Percentiles rank a stretch among this genome's conserved stretches.
Evolutionary conservation across 2,113 vertebrate species (phyloP).

Genomic region (Pantherophis guttatus): DNA sequence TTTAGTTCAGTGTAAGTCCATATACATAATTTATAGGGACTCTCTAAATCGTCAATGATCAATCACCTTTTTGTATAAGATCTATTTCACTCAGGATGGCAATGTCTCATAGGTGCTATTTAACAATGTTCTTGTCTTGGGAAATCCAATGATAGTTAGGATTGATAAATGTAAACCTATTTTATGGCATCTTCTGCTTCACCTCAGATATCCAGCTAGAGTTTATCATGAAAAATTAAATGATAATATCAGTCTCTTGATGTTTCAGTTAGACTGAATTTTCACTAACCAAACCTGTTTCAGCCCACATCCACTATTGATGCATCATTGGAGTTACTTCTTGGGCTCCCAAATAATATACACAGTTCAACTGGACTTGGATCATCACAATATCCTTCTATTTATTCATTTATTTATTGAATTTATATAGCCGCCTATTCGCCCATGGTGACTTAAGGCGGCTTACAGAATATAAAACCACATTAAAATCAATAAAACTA

Average conservation of each 20-base stretch:
- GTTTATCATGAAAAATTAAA: neutral
- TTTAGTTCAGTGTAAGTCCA: neutral
- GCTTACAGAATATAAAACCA: no score
- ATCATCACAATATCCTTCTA: neutral
- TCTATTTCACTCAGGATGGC: neutral
- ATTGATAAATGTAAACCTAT: neutral
- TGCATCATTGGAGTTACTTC: neutral
- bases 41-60: neutral
- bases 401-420: no score
- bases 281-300: neutral
- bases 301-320: neutral
- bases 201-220: neutral
- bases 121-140: neutral
- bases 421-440: no score
- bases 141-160: neutral
- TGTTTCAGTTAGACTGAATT: neutral
- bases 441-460: no score
- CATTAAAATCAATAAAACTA: no score
- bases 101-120: neutral
- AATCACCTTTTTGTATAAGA: neutral
- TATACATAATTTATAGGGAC: neutral
- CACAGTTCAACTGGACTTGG: neutral
- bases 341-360: neutral
- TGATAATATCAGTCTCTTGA: neutral
- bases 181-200: neutral